A percentile compares a stretch with the other conserved stretches of the same genome.
Evolutionary conservation across 2,888 invertebrate genomes (phyloP).

Genomic region (Erebia aethiops): DNA sequence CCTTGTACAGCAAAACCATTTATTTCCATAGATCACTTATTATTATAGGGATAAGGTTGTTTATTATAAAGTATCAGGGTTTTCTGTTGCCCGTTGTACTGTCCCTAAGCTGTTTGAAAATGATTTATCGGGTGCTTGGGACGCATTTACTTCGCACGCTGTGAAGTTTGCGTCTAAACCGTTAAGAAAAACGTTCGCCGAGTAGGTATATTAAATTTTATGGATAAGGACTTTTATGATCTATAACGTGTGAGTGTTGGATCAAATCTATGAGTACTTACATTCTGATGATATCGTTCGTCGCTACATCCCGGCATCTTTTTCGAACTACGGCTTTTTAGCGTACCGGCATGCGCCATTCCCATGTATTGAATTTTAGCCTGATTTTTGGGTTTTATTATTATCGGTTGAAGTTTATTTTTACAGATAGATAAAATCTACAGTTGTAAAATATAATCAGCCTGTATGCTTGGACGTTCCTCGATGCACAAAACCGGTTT

Average conservation of each 20-base stretch:
- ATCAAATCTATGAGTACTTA: constrained; percentile 15
- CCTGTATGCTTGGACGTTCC: too few species aligned
- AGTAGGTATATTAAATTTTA: constrained; percentile 48
- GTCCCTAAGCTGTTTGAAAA: constrained; percentile 22
- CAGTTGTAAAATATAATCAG: too few species aligned
- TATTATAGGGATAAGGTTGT: neutral
- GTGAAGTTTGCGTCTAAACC: constrained; percentile 45
- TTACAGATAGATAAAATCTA: too few species aligned
- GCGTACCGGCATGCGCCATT: too few species aligned
- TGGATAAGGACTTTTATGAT: constrained; percentile 33
- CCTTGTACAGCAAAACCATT: constrained; percentile 39
- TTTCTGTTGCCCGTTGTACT: constrained; percentile 6
- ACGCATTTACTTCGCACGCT: constrained; percentile 22
- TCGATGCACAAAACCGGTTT: too few species aligned
- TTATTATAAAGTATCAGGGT: neutral
- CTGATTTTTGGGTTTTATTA: too few species aligned
- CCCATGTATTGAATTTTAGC: too few species aligned
- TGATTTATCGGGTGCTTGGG: constrained; percentile 25
- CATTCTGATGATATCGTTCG: constrained; percentile 1
- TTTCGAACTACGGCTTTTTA: neutral
- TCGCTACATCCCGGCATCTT: neutral
- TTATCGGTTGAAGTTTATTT: too few species aligned
- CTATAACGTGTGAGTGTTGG: constrained; percentile 18
- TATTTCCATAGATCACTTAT: neutral
- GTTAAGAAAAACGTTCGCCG: constrained; percentile 46